Evolutionary conservation across 1,140 invertebrate genomes (phyloP).

Genomic region (Hydropsyche tenuis): DNA sequence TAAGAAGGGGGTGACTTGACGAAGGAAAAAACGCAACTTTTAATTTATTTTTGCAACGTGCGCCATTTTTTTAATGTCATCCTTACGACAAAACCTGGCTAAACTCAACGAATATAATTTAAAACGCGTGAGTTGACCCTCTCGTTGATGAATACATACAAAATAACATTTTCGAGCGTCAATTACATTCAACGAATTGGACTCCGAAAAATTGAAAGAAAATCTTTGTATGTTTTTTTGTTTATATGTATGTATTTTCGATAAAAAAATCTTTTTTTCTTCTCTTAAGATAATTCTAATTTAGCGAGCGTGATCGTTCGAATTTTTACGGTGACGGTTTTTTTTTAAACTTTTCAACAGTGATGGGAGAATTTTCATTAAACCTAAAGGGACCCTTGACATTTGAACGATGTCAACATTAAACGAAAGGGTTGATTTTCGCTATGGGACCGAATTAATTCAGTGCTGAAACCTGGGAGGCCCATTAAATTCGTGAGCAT

Average conservation of each 20-base stretch:
- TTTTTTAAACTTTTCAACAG: conserved; percentile 4
- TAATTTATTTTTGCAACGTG: conserved; percentile 47
- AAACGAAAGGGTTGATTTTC: conserved; percentile 38
- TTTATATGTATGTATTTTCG: background rate
- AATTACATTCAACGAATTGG: too few species aligned
- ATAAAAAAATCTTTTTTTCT: background rate
- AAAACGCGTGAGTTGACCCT: conserved; percentile 9
- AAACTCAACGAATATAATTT: conserved; percentile 20
- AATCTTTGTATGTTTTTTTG: too few species aligned
- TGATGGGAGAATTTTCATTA: conserved; percentile 32
- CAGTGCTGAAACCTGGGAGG: conserved; percentile 27
- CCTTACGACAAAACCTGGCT: conserved; percentile 36
- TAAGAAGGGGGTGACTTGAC: conserved; percentile 45
- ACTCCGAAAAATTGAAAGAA: too few species aligned
- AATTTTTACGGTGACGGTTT: conserved; percentile 25
- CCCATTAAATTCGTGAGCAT: conserved; percentile 5
- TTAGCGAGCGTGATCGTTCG: conserved; percentile 21
- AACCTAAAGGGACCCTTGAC: conserved; percentile 38
- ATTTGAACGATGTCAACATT: conserved; percentile 39
- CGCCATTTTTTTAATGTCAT: conserved; percentile 45
- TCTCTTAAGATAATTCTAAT: conserved; percentile 2
- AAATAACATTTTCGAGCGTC: too few species aligned
- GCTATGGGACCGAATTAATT: conserved; percentile 29
- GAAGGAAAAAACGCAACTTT: conserved; percentile 45
- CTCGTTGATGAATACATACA: background rate